phyloP scores from a whole-genome alignment of 2,113 vertebrate genomes.

The Campylorhamphus procurvoides region DNA sequence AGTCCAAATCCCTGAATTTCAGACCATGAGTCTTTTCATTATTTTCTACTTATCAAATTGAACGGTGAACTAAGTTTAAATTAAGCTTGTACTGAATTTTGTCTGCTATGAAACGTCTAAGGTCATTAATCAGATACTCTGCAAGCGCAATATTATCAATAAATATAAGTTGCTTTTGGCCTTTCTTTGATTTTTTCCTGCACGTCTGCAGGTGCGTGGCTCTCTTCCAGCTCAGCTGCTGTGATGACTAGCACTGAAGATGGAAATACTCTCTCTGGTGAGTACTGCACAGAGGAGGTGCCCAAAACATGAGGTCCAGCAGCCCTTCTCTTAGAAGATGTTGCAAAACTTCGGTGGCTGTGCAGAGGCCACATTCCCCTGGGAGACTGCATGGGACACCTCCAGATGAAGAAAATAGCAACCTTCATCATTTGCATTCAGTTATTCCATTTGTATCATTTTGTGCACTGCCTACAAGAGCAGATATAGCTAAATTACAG shows the following conservation, averaged over 20 bases:
- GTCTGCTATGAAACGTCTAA: neutral
- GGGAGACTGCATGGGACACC: neutral
- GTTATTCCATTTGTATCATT: neutral
- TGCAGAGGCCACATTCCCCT: neutral
- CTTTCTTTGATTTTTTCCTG: neutral
- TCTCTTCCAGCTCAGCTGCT: conserved; percentile 21
- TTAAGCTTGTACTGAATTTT: neutral
- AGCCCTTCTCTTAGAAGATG: neutral
- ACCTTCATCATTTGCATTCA: neutral
- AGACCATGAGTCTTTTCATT: neutral
- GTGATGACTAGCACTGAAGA: neutral
- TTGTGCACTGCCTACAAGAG: neutral
- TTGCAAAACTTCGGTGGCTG: neutral
- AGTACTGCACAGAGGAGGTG: neutral
- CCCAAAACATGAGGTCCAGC: neutral
- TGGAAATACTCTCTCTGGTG: neutral
- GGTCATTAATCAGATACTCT: neutral
- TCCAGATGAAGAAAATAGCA: neutral
- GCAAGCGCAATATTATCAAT: neutral
- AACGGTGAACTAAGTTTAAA: neutral
- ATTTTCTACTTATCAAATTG: neutral
- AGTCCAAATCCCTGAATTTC: neutral
- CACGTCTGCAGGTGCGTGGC: neutral
- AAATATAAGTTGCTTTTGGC: neutral
- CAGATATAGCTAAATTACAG: neutral